Evolutionary conservation across 1,140 invertebrate genomes (phyloP), one percentile per base, ranked within the genome.

Genomic region (Cydia fagiglandana): DNA sequence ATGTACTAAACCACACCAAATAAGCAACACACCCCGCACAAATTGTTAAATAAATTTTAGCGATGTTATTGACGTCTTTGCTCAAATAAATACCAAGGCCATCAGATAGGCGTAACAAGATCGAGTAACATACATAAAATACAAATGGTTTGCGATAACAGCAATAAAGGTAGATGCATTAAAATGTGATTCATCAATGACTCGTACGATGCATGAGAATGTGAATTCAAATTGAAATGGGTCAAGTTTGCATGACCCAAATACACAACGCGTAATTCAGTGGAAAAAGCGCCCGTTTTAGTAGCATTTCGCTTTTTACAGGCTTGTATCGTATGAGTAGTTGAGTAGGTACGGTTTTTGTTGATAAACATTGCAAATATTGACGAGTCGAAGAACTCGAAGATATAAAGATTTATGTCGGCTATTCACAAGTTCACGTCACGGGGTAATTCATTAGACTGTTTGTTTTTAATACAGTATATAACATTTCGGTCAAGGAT

Each of bases 401-500:
- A 17, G n/a, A 17, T 17, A 17, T 53, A 50, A 50, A n/a, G 53
- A 24, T 20, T 61, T 12, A 61, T 24, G 56, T 24, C 20, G 4
- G 20, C 5, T 61, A 61, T n/a, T n/a, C n/a, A 61, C 53, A 61
- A 61, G 24, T 61, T 61, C 7, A 61, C 20, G 56, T 61, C 56
- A 61, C 20, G 20, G 20, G 20, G 4, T 24, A 61, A 61, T 61
- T 61, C 56, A 61, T 61, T 17, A 53, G n/a, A 53, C n/a, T 4
- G 47, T 53, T 61, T 61, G 56, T 61, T 61, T 61, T 61, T 61
- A 24, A 61, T 24, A 24, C 24, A 1, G 2, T 20, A 61, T 24
- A 12, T 24, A 24, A 61, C 56, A 61, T 61, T 61, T 61, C 56
- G 56, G 56, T 61, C 56, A 61, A 61, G 56, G 56, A 24, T 61